Percentiles rank a stretch among this genome's conserved stretches.
These are phyloP conservation scores for Heteromyza rotundicornis DNA, from an alignment of 2,888 invertebrate species.

Conservation along the genomic window DNA sequence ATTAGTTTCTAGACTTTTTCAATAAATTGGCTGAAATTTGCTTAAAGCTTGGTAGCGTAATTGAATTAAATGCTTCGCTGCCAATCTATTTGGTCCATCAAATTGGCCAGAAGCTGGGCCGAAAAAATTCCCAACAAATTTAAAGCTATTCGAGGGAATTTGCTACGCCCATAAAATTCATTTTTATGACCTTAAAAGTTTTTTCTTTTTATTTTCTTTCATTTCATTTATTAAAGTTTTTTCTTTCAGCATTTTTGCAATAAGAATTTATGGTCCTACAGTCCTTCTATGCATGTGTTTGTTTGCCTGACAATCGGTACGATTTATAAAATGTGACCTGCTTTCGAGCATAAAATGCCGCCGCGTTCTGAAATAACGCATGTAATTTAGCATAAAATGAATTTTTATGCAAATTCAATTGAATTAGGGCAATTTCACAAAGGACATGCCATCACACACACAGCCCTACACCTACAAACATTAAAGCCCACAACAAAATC, in stretches of 20 bases:
- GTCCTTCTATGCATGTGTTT: not conserved
- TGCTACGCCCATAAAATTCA: constrained; percentile 20
- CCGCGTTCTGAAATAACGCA: constrained; percentile 11
- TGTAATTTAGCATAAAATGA: constrained; percentile 24
- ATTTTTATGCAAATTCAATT: constrained; percentile 32
- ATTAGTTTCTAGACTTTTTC: constrained; percentile 21
- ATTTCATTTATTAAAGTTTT: too few relatives aligned
- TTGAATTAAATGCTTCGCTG: constrained; percentile 25
- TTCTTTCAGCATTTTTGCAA: too few relatives aligned
- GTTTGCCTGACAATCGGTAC: too few relatives aligned
- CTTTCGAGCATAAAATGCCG: not conserved
- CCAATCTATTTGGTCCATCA: too few relatives aligned
- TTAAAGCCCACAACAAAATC: too few relatives aligned
- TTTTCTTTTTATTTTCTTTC: not conserved
- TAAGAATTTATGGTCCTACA: too few relatives aligned
- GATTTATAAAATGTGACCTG: not conserved
- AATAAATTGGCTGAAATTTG: constrained; percentile 19
- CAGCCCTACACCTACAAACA: too few relatives aligned
- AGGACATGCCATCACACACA: constrained; percentile 1
- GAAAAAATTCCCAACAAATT: too few relatives aligned
- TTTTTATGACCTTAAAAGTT: constrained; percentile 14
- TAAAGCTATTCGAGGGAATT: constrained; percentile 12
- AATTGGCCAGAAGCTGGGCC: too few relatives aligned
- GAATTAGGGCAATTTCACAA: constrained; percentile 21
- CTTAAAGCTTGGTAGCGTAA: constrained; percentile 19